A percentile compares a stretch with the other conserved stretches of the same genome.
phyloP scores from a whole-genome alignment of 2,113 vertebrate genomes.

The Callocephalon fimbriatum region DNA sequence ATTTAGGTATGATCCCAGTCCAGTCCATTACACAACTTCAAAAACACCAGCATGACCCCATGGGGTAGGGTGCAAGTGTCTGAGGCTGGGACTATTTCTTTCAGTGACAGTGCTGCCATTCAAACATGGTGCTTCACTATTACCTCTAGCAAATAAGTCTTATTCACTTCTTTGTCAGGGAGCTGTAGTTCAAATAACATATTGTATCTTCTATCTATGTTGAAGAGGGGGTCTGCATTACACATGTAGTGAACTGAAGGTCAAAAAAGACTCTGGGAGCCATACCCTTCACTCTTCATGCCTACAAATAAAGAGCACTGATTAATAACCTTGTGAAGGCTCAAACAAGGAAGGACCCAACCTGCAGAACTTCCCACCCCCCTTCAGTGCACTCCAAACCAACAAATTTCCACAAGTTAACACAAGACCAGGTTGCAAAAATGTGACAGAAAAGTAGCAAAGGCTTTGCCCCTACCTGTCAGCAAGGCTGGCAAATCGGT shows the following conservation, averaged over 20 bases:
- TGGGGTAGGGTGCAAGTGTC: not conserved
- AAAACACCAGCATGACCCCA: rapidly evolving
- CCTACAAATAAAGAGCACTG: not conserved
- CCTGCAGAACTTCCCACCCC: not conserved
- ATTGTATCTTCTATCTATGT: not conserved
- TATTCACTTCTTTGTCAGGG: not conserved
- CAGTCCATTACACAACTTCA: not conserved
- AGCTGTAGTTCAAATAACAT: not conserved
- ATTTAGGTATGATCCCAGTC: not conserved
- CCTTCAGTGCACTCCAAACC: not conserved
- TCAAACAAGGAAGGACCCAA: not conserved
- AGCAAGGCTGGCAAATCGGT: not conserved
- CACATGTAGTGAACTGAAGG: not conserved
- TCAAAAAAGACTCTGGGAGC: not conserved
- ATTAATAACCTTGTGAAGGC: not conserved
- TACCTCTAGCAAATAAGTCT: not conserved
- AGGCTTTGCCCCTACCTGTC: not conserved
- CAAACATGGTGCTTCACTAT: not conserved
- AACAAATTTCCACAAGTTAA: not conserved
- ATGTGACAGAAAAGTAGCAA: not conserved
- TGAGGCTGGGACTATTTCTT: not conserved
- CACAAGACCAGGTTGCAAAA: not conserved
- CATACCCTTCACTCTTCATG: not conserved
- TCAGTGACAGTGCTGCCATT: not conserved
- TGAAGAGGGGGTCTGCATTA: not conserved